Conservation (phyloP, 2,113 vertebrate species). For the Xenopus borealis region DNA sequence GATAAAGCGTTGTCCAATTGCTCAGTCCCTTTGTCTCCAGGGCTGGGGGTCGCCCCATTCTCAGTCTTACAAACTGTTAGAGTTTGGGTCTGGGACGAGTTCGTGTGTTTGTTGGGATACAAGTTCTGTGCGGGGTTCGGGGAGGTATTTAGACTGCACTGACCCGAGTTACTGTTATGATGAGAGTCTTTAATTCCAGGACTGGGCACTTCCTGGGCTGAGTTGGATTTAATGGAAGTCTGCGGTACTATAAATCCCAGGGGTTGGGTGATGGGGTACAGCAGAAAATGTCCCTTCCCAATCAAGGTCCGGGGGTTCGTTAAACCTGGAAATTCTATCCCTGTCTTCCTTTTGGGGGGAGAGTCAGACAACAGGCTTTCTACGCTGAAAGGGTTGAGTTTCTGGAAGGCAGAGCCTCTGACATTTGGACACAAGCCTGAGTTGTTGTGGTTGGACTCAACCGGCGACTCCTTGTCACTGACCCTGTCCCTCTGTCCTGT, state of each 20-base stretch:
- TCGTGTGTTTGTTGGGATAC: slow-evolving; percentile 54
- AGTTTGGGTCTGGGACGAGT: slow-evolving; percentile 49
- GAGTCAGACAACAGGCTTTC: slow-evolving; percentile 90
- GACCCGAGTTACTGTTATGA: slow-evolving; percentile 51
- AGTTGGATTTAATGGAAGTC: slow-evolving; percentile 73
- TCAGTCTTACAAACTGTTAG: slow-evolving; percentile 41
- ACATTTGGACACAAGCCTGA: slow-evolving; percentile 60
- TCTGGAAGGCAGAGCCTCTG: slow-evolving; percentile 72
- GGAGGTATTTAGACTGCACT: slow-evolving; percentile 50
- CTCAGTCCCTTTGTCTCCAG: slow-evolving; percentile 38
- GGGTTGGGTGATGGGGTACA: slow-evolving; percentile 93
- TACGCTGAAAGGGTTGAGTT: slow-evolving; percentile 92
- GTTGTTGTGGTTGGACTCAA: slow-evolving; percentile 60
- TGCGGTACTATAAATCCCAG: slow-evolving; percentile 93
- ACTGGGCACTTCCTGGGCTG: slow-evolving; percentile 58
- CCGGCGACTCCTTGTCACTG: slow-evolving; percentile 52
- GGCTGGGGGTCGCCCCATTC: slow-evolving; percentile 48
- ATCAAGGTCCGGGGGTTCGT: slow-evolving; percentile 81
- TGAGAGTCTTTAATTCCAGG: slow-evolving; percentile 47
- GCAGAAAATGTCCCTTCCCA: slow-evolving; percentile 89
- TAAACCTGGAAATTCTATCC: slow-evolving; percentile 80
- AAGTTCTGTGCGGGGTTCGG: slow-evolving; percentile 52
- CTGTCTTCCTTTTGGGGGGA: slow-evolving; percentile 80
- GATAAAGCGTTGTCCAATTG: slow-evolving; percentile 37
- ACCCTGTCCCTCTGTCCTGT: slow-evolving; percentile 67